A percentile compares a stretch with the other conserved stretches of the same genome.
These are phyloP conservation scores for Prionchulus punctatus DNA, from an alignment of 2,888 invertebrate species.

Conservation along the genomic window DNA sequence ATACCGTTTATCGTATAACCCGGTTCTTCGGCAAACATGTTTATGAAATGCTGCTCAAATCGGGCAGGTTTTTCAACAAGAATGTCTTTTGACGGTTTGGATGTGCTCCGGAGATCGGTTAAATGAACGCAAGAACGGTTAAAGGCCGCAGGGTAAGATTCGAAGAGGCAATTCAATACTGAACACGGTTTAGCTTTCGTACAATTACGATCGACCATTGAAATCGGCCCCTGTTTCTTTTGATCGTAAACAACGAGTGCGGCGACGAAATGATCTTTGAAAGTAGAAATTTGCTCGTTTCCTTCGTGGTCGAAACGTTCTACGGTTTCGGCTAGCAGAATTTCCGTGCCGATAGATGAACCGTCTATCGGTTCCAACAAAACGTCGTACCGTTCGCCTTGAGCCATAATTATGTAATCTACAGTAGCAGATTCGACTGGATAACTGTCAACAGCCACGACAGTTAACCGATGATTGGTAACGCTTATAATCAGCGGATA, in stretches of 20 bases:
- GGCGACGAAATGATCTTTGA: background rate
- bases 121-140: background rate
- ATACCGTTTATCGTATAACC: background rate
- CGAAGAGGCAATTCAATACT: background rate
- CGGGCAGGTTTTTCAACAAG: background rate
- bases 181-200: background rate
- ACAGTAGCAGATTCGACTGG: background rate
- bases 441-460: background rate
- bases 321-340: background rate
- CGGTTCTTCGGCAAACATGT: background rate
- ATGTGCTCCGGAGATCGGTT: background rate
- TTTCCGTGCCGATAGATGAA: too few species aligned
- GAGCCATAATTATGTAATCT: background rate
- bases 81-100: background rate
- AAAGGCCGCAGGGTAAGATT: background rate
- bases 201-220: background rate
- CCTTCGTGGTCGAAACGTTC: background rate
- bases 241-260: background rate
- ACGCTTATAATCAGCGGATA: background rate
- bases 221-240: background rate
- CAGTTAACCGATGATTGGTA: background rate
- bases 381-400: background rate
- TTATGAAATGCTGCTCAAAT: background rate
- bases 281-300: too few species aligned
- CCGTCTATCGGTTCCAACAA: background rate